A percentile compares a stretch with the other conserved stretches of the same genome.
Evolutionary conservation across 2,113 vertebrate genomes (phyloP).

Genomic region (Phocoena phocoena): DNA sequence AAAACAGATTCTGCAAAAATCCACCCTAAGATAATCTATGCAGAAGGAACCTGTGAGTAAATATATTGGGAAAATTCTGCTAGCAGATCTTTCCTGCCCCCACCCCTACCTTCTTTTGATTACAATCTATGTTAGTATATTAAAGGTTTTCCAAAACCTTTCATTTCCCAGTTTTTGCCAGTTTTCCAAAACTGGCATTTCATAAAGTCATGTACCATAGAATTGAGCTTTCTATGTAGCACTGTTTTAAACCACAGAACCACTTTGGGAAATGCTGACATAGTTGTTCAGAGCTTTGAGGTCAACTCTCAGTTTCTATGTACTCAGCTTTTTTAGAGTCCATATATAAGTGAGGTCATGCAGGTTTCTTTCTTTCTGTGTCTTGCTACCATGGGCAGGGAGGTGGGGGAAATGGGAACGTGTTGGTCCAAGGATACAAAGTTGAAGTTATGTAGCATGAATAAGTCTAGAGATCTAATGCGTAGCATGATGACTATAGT

Average conservation of each 20-base stretch:
- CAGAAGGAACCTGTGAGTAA: not conserved
- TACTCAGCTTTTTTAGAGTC: not conserved
- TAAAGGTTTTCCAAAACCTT: slow-evolving; percentile 2
- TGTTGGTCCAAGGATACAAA: not conserved
- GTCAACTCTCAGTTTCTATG: not conserved
- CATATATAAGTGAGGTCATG: not conserved
- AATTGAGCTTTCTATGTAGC: not conserved
- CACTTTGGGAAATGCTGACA: not conserved
- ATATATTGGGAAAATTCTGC: not conserved
- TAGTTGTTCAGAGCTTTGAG: not conserved
- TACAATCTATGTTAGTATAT: not conserved
- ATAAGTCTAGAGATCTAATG: not conserved
- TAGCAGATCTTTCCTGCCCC: not conserved
- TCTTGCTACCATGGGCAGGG: not conserved
- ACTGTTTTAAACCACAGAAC: not conserved
- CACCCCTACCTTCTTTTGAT: not conserved
- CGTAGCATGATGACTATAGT: not conserved
- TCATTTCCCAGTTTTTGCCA: too few species aligned
- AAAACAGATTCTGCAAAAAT: not conserved
- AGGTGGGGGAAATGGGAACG: not conserved
- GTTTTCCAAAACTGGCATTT: not conserved
- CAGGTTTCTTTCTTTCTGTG: not conserved
- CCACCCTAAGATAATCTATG: not conserved
- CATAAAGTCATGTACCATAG: not conserved
- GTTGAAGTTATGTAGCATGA: not conserved